Conservation (phyloP, 2,888 invertebrate genomes). For the Eristalis arbustorum region DNA sequence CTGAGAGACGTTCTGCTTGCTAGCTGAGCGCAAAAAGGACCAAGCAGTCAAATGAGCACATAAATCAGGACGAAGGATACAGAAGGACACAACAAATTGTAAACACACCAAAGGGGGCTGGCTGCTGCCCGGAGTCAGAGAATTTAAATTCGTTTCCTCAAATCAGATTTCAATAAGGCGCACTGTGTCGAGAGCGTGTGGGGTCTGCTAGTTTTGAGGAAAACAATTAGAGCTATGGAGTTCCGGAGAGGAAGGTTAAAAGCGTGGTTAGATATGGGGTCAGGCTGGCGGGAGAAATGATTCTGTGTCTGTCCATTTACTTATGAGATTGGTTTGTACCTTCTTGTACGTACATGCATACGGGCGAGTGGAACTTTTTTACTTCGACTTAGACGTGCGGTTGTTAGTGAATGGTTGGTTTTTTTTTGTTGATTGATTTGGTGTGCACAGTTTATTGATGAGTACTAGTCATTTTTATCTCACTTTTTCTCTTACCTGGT, state of each 20-base stretch:
- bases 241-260: constrained; percentile 42
- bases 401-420: neutral
- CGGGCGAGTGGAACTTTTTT: neutral
- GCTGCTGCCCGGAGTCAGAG: constrained; percentile 15
- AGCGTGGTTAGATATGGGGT: neutral
- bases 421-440: neutral
- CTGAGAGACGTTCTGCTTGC: constrained; percentile 55
- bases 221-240: constrained; percentile 57
- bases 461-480: no score
- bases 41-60: constrained; percentile 69
- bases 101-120: constrained; percentile 27
- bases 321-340: neutral
- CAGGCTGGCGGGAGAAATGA: neutral
- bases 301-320: neutral
- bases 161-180: constrained; percentile 66
- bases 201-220: constrained; percentile 1
- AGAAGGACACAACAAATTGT: constrained; percentile 55
- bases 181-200: constrained; percentile 4
- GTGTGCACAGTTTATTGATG: no score
- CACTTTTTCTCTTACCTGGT: no score
- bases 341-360: neutral
- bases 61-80: constrained; percentile 67
- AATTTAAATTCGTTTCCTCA: constrained; percentile 56
- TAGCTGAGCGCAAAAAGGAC: constrained; percentile 46
- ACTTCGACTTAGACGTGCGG: neutral